Conservation (phyloP, 1,140 invertebrate species). For the Ditylenchus dipsaci region DNA sequence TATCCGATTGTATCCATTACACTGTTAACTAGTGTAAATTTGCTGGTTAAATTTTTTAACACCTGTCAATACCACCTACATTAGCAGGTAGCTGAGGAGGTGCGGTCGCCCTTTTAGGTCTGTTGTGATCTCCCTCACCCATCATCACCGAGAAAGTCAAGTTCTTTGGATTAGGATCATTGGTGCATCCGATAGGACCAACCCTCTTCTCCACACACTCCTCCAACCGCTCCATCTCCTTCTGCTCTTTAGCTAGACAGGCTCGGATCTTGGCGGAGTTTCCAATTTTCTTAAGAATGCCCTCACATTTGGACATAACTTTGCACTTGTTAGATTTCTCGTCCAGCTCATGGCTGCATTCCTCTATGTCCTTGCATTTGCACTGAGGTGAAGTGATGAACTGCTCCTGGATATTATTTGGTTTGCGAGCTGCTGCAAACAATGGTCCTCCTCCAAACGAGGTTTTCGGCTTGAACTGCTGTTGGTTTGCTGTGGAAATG, state of each 20-base stretch:
- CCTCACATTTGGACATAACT: constrained; percentile 42
- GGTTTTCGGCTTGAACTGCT: background rate
- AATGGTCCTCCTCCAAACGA: background rate
- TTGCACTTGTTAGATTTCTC: constrained; percentile 39
- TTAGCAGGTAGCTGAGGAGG: background rate
- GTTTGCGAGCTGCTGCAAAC: background rate
- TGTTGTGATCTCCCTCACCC: background rate
- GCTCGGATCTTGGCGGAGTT: constrained; percentile 40
- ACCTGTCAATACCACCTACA: background rate
- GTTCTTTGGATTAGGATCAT: constrained; percentile 43
- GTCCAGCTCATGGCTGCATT: constrained; percentile 33
- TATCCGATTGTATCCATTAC: too few relatives aligned
- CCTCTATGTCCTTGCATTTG: constrained; percentile 43
- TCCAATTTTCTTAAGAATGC: constrained; percentile 43
- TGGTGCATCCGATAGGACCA: constrained; percentile 43
- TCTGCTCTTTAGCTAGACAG: constrained; percentile 43
- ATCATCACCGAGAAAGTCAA: constrained; percentile 42
- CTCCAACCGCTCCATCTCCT: constrained; percentile 44
- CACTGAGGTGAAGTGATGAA: constrained; percentile 47
- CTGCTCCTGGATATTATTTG: background rate
- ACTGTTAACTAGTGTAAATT: too few relatives aligned
- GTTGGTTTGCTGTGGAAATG: background rate
- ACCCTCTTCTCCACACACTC: constrained; percentile 47
- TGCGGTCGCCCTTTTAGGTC: background rate
- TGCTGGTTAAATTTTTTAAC: too few relatives aligned